phyloP scores from a whole-genome alignment of 53 echinoderm and acorn worm genomes.

The Hippasteria phrygiana region DNA sequence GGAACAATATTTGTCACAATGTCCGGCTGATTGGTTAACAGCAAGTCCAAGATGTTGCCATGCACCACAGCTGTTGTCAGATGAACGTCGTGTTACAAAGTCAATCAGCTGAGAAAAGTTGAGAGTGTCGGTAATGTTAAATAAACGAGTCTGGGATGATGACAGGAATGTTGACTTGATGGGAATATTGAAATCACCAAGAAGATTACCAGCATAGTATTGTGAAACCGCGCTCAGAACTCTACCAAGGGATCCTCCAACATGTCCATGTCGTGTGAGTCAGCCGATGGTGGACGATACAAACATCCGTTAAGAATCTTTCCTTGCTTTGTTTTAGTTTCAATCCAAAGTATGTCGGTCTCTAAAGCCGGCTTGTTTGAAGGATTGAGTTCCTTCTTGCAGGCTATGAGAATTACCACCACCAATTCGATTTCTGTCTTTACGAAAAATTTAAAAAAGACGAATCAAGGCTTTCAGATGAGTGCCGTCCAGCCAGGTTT shows the following conservation, averaged over 20 bases:
- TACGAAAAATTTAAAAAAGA: not conserved
- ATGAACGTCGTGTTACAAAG: constrained; percentile 1
- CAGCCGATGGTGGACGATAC: not conserved
- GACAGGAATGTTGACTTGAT: not conserved
- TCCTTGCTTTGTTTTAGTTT: not conserved
- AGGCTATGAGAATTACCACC: not conserved
- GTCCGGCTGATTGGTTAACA: not conserved
- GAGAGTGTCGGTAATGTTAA: not conserved
- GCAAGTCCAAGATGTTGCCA: not conserved
- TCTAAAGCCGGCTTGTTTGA: not conserved
- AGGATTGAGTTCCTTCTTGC: constrained; percentile 19
- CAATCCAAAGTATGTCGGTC: not conserved
- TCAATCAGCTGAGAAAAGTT: not conserved
- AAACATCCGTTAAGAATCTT: not conserved
- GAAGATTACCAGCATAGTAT: not conserved
- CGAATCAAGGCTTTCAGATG: no score
- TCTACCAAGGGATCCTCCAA: not conserved
- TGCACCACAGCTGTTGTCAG: constrained; percentile 8
- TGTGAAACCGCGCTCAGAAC: not conserved
- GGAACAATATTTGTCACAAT: not conserved
- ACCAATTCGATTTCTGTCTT: not conserved
- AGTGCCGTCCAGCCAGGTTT: no score
- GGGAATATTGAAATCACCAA: not conserved
- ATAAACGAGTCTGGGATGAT: not conserved
- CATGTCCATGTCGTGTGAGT: not conserved